Conservation (phyloP, 1,140 invertebrate species). For the Calosoma granatense region DNA sequence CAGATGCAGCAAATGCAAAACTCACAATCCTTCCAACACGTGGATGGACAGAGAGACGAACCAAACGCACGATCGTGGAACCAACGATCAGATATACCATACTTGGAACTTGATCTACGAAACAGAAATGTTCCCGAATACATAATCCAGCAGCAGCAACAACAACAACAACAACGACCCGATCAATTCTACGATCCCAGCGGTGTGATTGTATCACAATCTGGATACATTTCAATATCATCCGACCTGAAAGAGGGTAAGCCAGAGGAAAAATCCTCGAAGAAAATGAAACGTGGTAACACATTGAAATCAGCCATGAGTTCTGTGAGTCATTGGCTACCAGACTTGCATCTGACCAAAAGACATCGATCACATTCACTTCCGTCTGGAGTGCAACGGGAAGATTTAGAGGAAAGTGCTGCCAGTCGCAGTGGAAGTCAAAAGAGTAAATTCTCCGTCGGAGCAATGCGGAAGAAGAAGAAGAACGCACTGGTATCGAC, state of each 20-base stretch:
- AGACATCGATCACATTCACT: constrained; percentile 70
- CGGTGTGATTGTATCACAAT: constrained; percentile 65
- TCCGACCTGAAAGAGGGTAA: constrained; percentile 49
- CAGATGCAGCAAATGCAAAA: constrained; percentile 32
- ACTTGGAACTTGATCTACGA: constrained; percentile 34
- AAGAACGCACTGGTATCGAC: constrained; percentile 68
- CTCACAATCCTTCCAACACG: constrained; percentile 18
- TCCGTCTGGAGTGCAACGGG: constrained; percentile 54
- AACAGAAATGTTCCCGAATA: constrained; percentile 36
- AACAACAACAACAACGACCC: constrained; percentile 17
- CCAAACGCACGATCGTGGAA: constrained; percentile 33
- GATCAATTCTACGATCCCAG: constrained; percentile 41
- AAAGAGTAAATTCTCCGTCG: constrained; percentile 35
- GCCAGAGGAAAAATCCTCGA: constrained; percentile 46
- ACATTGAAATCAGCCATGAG: constrained; percentile 71
- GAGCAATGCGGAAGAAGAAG: constrained; percentile 50
- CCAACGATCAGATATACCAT: constrained; percentile 32
- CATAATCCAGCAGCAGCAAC: constrained; percentile 27
- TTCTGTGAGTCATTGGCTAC: constrained; percentile 68
- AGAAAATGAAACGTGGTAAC: constrained; percentile 58
- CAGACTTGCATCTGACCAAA: constrained; percentile 67
- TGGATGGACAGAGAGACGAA: constrained; percentile 29
- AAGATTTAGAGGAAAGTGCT: constrained; percentile 43
- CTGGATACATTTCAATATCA: constrained; percentile 70
- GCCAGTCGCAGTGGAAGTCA: constrained; percentile 32